Evolutionary conservation across 2,797 vertebrate genomes (phyloP), one percentile per base, ranked within the genome.

Genomic region (Podarcis lilfordi): DNA sequence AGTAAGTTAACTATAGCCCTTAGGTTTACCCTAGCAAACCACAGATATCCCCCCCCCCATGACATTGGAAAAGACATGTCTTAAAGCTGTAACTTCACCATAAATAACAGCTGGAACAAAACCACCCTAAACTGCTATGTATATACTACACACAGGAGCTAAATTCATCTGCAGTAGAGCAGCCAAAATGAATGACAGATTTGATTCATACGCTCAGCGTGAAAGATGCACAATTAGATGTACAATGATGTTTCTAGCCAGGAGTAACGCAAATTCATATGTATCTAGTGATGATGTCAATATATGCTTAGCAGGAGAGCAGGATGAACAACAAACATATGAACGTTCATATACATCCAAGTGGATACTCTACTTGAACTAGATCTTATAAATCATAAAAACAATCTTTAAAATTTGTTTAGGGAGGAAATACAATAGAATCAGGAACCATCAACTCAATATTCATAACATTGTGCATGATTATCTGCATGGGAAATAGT

Each of bases 401-500:
- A 55, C 89, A 82, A 45, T 80, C 72, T 74, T 87, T 23, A 91
- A 90, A 23, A 55, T 91, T 88, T 29, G 84, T 89, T 27, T 8
- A 27, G 15, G 72, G 27, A 91, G 32, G 35, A 92, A 94, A 92
- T 27, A 27, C 75, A 8, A 1, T 75, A 88, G 86, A 74, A 13
- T 40, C 83, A 87, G 90, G 66, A 71, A 77, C 23, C n/a, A 21
- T 23, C 64, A 91, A 68, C 87, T 94, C 90, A 55, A 50, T 89
- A 91, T 88, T 91, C 80, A 80, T 89, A 84, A 43, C 0, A 0
- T 59, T 86, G 80, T 83, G 72, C 84, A 71, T 72, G 0, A 0
- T 91, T 90, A 92, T 83, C 71, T 77, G n/a, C 75, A 86, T 81
- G 81, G 82, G 89, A 91, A 92, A 89, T 91, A 90, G 80, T 91